Percentiles rank a stretch among this genome's conserved stretches.
Conservation (phyloP, 2,113 vertebrate species). For the Lasiurus cinereus region DNA sequence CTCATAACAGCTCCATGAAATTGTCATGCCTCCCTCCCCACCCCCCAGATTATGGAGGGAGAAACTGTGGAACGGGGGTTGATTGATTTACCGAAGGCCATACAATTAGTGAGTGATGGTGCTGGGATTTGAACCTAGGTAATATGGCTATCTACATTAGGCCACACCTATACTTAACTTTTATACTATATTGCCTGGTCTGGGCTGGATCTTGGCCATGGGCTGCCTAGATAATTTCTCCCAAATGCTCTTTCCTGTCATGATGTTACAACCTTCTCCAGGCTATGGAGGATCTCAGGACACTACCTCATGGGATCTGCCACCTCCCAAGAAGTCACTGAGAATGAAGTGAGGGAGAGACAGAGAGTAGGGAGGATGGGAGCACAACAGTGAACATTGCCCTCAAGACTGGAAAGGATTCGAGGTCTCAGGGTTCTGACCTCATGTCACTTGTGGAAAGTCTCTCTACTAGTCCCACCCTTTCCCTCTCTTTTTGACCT, state of each 20-base stretch:
- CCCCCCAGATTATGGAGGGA: background rate
- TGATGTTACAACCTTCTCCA: conserved; percentile 60
- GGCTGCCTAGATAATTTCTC: background rate
- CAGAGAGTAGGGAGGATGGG: background rate
- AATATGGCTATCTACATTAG: background rate
- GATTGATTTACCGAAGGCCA: background rate
- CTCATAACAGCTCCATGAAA: background rate
- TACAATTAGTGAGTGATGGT: background rate
- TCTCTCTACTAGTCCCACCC: background rate
- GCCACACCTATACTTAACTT: background rate
- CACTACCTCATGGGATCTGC: background rate
- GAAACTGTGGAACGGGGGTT: background rate
- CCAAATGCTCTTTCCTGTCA: conserved; percentile 25
- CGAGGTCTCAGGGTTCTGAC: background rate
- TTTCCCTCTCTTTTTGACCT: background rate
- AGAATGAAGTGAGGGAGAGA: background rate
- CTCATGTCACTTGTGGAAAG: background rate
- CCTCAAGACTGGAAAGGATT: background rate
- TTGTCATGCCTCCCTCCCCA: background rate
- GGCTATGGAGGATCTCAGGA: background rate
- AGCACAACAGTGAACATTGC: background rate
- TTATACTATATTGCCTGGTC: background rate
- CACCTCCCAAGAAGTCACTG: background rate
- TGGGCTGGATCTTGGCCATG: background rate
- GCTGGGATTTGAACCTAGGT: background rate